Base-by-base conservation (phyloP, 2,888 invertebrate genomes). In the Cyrtodaria siliqua region DNA sequence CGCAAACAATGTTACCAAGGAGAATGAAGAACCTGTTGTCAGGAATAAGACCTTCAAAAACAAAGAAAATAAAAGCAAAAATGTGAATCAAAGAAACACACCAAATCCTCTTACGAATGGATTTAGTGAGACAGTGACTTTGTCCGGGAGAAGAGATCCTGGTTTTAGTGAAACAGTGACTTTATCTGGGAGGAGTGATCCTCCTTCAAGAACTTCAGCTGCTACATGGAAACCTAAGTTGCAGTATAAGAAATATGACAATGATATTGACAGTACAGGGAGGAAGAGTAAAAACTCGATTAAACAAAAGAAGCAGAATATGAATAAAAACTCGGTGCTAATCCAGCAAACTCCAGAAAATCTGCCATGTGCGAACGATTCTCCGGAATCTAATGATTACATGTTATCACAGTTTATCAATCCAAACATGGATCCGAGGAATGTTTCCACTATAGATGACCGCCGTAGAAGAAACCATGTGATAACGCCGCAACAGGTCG, bases 51-150 rank as follows among this genome's bases (percentile, higher is more conserved):
- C 60, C n/a, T 12, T 57, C 16, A 78, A 73, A 40, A 72, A 77
- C 42, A 77, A 77, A 23, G 78, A 78, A 69, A 78, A 78, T 38
- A 78, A 42, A 42, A 59, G 53, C 27, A 78, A 78, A 61, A 78
- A 73, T 44, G 53, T 20, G 29, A 60, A 59, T 14, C 42, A 26
- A 16, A 69, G 50, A 44, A 60, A 53, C 26, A 24, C 23, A 16
- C 44, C 29, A 9, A 24, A 16, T 29, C 12, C 33, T 38, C 20
- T 49, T 23, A 42, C 2, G 3, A 52, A 52, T 23, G 47, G n/a
- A 4, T 20, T 20, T 20, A 47, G 16, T 47, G 47, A 20, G 8
- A 6, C n/a, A n/a, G n/a, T n/a, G n/a, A n/a, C n/a, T n/a, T n/a
- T n/a, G n/a, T n/a, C n/a, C n/a, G n/a, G n/a, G n/a, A n/a, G n/a